Conservation (phyloP, 2,888 invertebrate genomes). For the Phymatocera aterrima region DNA sequence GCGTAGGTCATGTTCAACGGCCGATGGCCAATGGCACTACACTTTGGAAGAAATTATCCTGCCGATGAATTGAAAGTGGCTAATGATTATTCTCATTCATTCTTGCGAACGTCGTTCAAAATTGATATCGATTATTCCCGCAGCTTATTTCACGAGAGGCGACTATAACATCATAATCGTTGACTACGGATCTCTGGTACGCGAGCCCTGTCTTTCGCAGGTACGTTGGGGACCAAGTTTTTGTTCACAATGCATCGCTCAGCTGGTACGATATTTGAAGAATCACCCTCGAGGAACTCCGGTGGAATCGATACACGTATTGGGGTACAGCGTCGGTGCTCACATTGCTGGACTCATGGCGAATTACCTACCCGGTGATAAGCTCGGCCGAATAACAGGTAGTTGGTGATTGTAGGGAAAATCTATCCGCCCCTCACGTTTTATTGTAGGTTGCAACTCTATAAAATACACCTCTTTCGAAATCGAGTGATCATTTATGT, state of each 20-base stretch:
- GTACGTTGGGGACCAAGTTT: conserved; percentile 76
- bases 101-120: not conserved
- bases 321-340: conserved; percentile 92
- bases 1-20: not conserved
- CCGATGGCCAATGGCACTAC: not conserved
- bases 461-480: not conserved
- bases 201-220: conserved; percentile 90
- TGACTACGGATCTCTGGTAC: conserved; percentile 88
- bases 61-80: too few species aligned
- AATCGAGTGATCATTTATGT: not conserved
- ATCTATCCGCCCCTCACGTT: not conserved
- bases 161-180: conserved; percentile 92
- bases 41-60: not conserved
- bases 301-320: conserved; percentile 86
- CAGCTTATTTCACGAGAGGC: conserved; percentile 86
- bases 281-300: conserved; percentile 86
- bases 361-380: conserved; percentile 85
- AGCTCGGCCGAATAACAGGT: conserved; percentile 90
- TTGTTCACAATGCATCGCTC: conserved; percentile 84
- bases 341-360: conserved; percentile 91
- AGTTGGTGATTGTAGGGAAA: conserved; percentile 51
- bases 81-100: not conserved
- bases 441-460: not conserved
- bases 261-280: conserved; percentile 86
- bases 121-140: conserved; percentile 37